Evolutionary conservation across 2,113 vertebrate species (phyloP).

Genomic region (Empidonax traillii): DNA sequence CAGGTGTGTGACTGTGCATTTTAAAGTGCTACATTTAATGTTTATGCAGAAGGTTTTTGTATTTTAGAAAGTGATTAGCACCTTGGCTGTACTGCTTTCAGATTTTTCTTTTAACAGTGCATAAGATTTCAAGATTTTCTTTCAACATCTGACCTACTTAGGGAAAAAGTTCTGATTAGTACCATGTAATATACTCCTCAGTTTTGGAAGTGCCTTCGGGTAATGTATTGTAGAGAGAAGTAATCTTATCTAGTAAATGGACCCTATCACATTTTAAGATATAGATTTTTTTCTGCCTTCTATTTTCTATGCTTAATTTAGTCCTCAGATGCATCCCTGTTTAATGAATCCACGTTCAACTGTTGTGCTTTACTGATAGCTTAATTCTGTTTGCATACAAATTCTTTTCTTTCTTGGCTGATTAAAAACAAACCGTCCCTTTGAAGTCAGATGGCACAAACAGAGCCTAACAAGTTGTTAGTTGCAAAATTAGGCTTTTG

Average conservation of each 20-base stretch:
- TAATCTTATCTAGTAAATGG: slow-evolving; percentile 72
- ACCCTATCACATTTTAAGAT: slow-evolving; percentile 69
- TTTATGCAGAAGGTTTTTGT: slow-evolving; percentile 66
- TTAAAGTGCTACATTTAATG: slow-evolving; percentile 69
- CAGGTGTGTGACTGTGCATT: slow-evolving; percentile 73
- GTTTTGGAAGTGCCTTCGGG: slow-evolving; percentile 66
- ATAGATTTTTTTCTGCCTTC: not conserved
- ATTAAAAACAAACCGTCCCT: not conserved
- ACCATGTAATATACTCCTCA: slow-evolving; percentile 27
- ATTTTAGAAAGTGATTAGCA: slow-evolving; percentile 76
- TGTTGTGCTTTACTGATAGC: slow-evolving; percentile 19
- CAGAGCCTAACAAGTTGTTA: not conserved
- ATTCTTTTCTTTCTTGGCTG: slow-evolving; percentile 15
- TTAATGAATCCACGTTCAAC: slow-evolving; percentile 57
- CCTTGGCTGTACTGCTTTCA: slow-evolving; percentile 52
- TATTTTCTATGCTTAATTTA: slow-evolving; percentile 54
- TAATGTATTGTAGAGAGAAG: slow-evolving; percentile 67
- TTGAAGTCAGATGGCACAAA: slow-evolving; percentile 18
- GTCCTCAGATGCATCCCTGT: slow-evolving; percentile 12
- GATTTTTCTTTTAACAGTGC: slow-evolving; percentile 53
- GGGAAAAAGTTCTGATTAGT: slow-evolving; percentile 69
- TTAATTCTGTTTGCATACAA: slow-evolving; percentile 63
- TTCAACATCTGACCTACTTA: slow-evolving; percentile 78
- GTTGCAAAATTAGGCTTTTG: not conserved
- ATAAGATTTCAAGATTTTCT: slow-evolving; percentile 68